Percentiles rank a stretch among this genome's conserved stretches.
Evolutionary conservation across 1,140 invertebrate species (phyloP).

Genomic region (Anoplolepis gracilipes): DNA sequence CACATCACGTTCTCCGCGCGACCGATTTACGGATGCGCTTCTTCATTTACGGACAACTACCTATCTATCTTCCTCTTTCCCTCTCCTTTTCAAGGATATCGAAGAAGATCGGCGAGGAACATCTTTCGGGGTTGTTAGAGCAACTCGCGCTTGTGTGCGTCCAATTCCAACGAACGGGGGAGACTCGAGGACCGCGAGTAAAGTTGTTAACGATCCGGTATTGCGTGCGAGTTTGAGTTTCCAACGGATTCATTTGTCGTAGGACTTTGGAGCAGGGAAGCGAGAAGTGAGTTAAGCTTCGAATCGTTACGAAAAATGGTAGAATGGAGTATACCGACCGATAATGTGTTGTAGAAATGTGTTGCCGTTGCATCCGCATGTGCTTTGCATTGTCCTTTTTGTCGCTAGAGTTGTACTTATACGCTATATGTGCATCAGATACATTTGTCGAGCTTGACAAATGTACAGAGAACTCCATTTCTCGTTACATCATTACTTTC

Average conservation of each 20-base stretch:
- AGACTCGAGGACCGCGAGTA: neutral
- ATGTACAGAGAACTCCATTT: constrained; percentile 14
- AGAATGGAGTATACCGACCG: neutral
- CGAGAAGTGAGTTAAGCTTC: constrained; percentile 8
- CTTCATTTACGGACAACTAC: constrained; percentile 6
- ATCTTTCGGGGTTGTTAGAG: constrained; percentile 22
- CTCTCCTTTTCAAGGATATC: neutral
- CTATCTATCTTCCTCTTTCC: neutral
- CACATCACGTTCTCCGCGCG: constrained; percentile 46
- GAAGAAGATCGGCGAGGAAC: constrained; percentile 54
- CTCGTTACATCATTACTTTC: constrained; percentile 23
- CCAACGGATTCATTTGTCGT: constrained; percentile 39
- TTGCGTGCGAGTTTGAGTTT: constrained; percentile 40
- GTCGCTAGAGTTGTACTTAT: constrained; percentile 8
- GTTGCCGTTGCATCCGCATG: neutral
- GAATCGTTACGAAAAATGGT: constrained; percentile 45
- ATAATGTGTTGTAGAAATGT: constrained; percentile 43
- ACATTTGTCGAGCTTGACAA: constrained; percentile 50
- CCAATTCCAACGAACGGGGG: neutral
- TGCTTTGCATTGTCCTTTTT: constrained; percentile 35
- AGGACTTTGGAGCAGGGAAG: neutral
- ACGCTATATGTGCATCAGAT: constrained; percentile 15
- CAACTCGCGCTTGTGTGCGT: neutral
- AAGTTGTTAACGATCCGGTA: constrained; percentile 47
- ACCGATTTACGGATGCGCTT: neutral